Evolutionary conservation across 2,797 vertebrate species (phyloP), one percentile per base, ranked within the genome.

Genomic region (Varecia variegata): DNA sequence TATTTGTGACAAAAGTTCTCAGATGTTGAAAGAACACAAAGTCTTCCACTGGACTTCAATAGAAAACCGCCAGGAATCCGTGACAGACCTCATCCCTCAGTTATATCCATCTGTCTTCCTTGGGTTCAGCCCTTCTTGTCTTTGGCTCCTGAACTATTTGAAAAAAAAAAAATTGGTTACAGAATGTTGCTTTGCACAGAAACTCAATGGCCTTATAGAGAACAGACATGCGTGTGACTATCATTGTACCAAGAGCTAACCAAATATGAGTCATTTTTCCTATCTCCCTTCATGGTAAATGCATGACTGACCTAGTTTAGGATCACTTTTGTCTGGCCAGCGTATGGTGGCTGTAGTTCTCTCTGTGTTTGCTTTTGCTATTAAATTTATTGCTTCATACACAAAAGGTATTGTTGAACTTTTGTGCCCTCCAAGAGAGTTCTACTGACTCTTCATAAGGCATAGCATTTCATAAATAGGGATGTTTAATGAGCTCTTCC

Each of bases 81-180:
- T 87, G 94, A 52, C 10, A 43, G 30, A 40, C 10, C 71, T 58
- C 47, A 87, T n/a, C 13, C 30, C 35, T 91, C 5, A 8, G 14
- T 25, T 73, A 77, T 38, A 77, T 27, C 43, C 67, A 21, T 70
- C 12, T 32, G 11, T n/a, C 56, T 88, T 74, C 91, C 40, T 35
- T 43, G 52, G 58, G 30, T 89, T 40, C 2, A 12, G 3, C 20
- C 56, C n/a, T 94, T 93, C 73, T 84, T 89, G 10, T 4, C 87
- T 95, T 96, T 94, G 94, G 56, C 85, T 95, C 74, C 82, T 96
- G 40, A 62, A 96, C 71, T 82, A 87, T 92, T 95, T 85, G 79
- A 20, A 47, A 38, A 96, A 95, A 87, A 58, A 60, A 87, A 58
- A 82, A 94, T 97, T 96, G 93, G 71, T 85, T 88, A 71, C 32